Evolutionary conservation across 2,797 vertebrate species (phyloP).

Genomic region (Avahi laniger): DNA sequence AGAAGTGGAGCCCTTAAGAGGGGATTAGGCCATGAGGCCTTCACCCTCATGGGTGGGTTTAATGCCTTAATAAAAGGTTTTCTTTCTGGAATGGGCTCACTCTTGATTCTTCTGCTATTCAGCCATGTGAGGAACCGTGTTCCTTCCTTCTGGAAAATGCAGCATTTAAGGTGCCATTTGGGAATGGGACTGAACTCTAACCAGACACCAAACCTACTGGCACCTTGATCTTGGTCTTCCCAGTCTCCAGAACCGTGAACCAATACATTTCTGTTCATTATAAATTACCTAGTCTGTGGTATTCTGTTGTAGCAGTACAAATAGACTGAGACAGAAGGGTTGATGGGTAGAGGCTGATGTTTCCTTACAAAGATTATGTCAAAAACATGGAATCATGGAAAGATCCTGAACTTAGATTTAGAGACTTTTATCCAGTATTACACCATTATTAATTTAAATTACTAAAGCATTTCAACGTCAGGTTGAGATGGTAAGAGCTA

Average conservation of each 20-base stretch:
- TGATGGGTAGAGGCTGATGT: not conserved
- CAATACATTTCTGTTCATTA: not conserved
- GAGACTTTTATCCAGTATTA: not conserved
- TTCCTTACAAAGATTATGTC: not conserved
- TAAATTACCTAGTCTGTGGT: not conserved
- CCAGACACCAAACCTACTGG: not conserved
- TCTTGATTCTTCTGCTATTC: not conserved
- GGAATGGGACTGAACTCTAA: not conserved
- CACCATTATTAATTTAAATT: not conserved
- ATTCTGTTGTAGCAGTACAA: not conserved
- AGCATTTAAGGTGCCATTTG: not conserved
- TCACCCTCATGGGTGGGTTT: accelerated
- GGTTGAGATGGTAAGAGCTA: not conserved
- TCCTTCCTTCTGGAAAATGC: not conserved
- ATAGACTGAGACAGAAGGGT: not conserved
- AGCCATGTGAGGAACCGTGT: not conserved
- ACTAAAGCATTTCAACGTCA: not conserved
- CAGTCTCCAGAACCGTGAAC: not conserved
- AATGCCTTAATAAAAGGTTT: not conserved
- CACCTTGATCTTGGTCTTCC: not conserved
- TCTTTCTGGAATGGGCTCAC: no score
- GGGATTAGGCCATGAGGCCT: not conserved
- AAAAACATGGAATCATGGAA: not conserved
- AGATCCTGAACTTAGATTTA: not conserved
- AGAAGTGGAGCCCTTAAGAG: not conserved